Conservation (phyloP, 2,888 invertebrate species). For the Zygaena filipendulae region DNA sequence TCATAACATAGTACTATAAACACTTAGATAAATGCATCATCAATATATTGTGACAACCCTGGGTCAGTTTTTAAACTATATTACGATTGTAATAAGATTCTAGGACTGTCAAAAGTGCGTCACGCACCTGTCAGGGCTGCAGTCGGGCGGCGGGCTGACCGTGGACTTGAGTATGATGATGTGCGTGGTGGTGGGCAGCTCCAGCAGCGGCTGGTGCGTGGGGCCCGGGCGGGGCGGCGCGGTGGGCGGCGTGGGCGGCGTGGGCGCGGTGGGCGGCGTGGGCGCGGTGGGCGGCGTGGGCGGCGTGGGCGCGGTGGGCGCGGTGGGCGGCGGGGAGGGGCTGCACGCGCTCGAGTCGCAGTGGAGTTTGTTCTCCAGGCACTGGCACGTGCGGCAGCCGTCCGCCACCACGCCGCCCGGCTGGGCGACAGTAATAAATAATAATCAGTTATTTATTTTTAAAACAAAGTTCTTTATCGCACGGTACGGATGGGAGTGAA, state of each 20-base stretch:
- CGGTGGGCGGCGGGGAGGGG: background rate
- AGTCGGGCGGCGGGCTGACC: slow-evolving; percentile 47
- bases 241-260: slow-evolving; percentile 1
- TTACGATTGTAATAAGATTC: too few species aligned
- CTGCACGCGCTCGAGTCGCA: slow-evolving; percentile 71
- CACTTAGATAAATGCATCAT: too few species aligned
- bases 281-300: background rate
- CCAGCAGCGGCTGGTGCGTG: background rate
- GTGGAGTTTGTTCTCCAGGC: slow-evolving; percentile 78
- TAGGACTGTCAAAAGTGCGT: too few species aligned
- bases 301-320: slow-evolving; percentile 5
- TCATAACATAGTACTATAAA: background rate
- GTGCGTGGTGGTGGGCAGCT: slow-evolving; percentile 6
- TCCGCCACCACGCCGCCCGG: slow-evolving; percentile 74
- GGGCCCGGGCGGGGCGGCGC: slow-evolving; percentile 6
- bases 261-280: slow-evolving; percentile 1
- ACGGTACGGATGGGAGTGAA: too few species aligned
- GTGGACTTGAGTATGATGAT: slow-evolving; percentile 32
- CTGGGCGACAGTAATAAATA: slow-evolving; percentile 46
- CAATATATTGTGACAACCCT: too few species aligned
- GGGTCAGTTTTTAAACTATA: too few species aligned
- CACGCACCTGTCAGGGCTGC: slow-evolving; percentile 38
- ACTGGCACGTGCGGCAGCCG: slow-evolving; percentile 81
- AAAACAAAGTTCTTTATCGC: too few species aligned
- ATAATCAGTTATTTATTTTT: too few species aligned